A percentile compares a stretch with the other conserved stretches of the same genome.
Evolutionary conservation across 2,888 invertebrate species (phyloP).

Genomic region (Trichopria drosophilae): DNA sequence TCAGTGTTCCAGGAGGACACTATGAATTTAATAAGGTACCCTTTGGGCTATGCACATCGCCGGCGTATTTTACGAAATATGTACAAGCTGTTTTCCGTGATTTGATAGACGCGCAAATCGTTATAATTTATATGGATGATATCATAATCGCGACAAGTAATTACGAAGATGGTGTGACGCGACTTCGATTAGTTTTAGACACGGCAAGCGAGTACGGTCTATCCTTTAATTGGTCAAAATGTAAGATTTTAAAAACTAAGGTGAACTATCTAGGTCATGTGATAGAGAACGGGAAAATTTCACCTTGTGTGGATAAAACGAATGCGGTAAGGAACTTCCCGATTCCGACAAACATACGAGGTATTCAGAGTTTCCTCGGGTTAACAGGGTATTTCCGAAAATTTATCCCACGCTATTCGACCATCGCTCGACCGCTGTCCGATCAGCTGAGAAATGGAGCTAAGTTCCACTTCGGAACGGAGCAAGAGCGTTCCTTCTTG

Average conservation of each 20-base stretch:
- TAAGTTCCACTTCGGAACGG: slow-evolving; percentile 36
- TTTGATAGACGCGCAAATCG: slow-evolving; percentile 8
- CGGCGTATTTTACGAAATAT: slow-evolving; percentile 27
- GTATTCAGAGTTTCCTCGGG: no score
- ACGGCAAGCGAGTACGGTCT: slow-evolving; percentile 18
- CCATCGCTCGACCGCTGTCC: background rate
- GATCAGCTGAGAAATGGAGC: background rate
- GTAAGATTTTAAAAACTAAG: slow-evolving; percentile 9
- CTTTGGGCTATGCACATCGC: slow-evolving; percentile 23
- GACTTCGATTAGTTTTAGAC: slow-evolving; percentile 18
- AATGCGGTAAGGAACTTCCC: slow-evolving; percentile 26
- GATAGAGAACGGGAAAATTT: slow-evolving; percentile 5
- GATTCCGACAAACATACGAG: slow-evolving; percentile 8
- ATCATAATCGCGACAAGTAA: slow-evolving; percentile 43
- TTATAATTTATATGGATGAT: slow-evolving; percentile 28
- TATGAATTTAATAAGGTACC: slow-evolving; percentile 11
- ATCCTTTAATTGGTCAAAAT: slow-evolving; percentile 18
- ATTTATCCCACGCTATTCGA: background rate
- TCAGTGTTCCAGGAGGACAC: slow-evolving; percentile 23
- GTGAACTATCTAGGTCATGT: slow-evolving; percentile 28
- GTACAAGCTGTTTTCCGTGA: slow-evolving; percentile 23
- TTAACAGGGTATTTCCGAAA: no score
- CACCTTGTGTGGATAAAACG: slow-evolving; percentile 26
- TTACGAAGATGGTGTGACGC: background rate
- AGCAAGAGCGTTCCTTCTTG: background rate